A percentile compares a stretch with the other conserved stretches of the same genome.
phyloP scores from a whole-genome alignment of 2,797 vertebrate genomes.

The Microcaecilia unicolor region DNA sequence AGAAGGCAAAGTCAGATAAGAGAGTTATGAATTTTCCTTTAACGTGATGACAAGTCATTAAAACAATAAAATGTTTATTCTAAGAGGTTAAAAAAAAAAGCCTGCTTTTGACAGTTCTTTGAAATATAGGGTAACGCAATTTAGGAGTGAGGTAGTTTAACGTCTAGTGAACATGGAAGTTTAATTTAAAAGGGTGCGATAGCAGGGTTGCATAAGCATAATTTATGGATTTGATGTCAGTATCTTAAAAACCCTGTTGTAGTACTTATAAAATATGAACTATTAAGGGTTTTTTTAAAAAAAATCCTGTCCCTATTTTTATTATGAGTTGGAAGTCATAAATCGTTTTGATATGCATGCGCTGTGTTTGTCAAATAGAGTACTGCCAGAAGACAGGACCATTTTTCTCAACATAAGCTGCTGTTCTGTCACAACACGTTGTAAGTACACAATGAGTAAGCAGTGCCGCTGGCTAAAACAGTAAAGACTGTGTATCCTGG shows the following conservation, averaged over 20 bases:
- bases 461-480: too few relatives aligned
- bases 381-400: neutral
- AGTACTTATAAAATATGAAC: constrained; percentile 45
- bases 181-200: constrained; percentile 23
- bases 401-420: neutral
- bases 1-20: too few relatives aligned
- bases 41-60: too few relatives aligned
- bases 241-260: constrained; percentile 28
- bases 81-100: too few relatives aligned
- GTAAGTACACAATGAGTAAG: too few relatives aligned
- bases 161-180: constrained; percentile 24
- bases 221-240: constrained; percentile 41
- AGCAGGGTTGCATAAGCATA: constrained; percentile 25
- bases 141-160: constrained; percentile 35
- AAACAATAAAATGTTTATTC: too few relatives aligned
- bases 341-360: constrained; percentile 30
- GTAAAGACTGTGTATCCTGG: too few relatives aligned
- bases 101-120: constrained; percentile 2
- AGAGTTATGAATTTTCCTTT: too few relatives aligned
- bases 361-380: constrained; percentile 1
- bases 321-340: constrained; percentile 36
- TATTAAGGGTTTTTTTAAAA: constrained; percentile 42
- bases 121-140: constrained; percentile 16
- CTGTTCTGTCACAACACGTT: too few relatives aligned
- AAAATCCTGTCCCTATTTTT: constrained; percentile 38